Percentiles rank a stretch among this genome's conserved stretches.
phyloP scores from a whole-genome alignment of 1,140 invertebrate genomes.

The Bursaphelenchus mucronatus region DNA sequence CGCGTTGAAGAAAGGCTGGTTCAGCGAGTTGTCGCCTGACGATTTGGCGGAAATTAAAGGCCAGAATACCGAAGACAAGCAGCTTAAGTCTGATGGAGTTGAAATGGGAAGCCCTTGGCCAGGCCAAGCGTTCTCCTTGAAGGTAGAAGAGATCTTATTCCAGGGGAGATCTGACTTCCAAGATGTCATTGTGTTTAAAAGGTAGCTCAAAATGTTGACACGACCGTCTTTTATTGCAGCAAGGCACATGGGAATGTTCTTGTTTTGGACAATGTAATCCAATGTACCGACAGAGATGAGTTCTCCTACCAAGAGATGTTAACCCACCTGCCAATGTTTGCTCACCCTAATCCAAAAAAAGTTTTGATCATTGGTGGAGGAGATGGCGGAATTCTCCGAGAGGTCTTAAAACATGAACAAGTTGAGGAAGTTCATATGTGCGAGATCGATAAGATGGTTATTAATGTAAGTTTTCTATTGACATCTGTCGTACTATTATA shows the following conservation, averaged over 20 bases:
- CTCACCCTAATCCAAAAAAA: conserved; percentile 81
- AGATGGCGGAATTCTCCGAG: conserved; percentile 89
- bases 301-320: conserved; percentile 99
- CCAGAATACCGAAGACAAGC: conserved; percentile 27
- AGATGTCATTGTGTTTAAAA: conserved; percentile 81
- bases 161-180: conserved; percentile 80
- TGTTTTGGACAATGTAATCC: conserved; percentile 90
- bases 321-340: conserved; percentile 82
- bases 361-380: conserved; percentile 95
- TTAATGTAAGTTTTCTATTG: conserved; percentile 68
- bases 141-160: conserved; percentile 79
- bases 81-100: conserved; percentile 62
- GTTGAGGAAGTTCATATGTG: conserved; percentile 83
- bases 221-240: conserved; percentile 64
- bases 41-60: conserved; percentile 44
- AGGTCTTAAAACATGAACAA: conserved; percentile 83
- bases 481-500: too few species aligned
- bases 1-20: conserved; percentile 71
- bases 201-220: conserved; percentile 64
- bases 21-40: conserved; percentile 69
- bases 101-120: conserved; percentile 79
- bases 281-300: conserved; percentile 92
- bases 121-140: conserved; percentile 79
- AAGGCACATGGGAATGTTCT: conserved; percentile 80
- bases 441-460: conserved; percentile 85